A percentile compares a stretch with the other conserved stretches of the same genome.
Conservation (phyloP, 1,140 invertebrate species). For the Patella vulgata region DNA sequence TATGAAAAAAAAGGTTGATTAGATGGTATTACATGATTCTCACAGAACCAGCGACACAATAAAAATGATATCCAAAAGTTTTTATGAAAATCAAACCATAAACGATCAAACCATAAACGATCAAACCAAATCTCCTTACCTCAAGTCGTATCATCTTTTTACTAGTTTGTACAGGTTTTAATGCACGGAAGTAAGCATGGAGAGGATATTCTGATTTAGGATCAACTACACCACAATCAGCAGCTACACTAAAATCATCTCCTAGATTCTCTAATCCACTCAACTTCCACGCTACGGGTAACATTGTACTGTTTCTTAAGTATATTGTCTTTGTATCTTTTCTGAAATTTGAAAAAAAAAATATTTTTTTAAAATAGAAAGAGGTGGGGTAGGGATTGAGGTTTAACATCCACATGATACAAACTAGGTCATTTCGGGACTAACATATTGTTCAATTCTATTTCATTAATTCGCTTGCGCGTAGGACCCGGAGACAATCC, state of each 20-base stretch:
- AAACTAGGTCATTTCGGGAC: no score
- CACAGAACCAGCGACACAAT: no score
- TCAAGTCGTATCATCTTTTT: constrained; percentile 63
- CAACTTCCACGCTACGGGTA: constrained; percentile 67
- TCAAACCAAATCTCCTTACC: no score
- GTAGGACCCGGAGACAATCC: no score
- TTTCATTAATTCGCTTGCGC: no score
- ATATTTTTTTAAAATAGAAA: background rate
- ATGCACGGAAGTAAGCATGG: constrained; percentile 64
- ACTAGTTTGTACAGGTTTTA: constrained; percentile 61
- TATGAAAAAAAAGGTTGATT: no score
- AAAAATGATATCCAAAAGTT: no score
- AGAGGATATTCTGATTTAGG: constrained; percentile 62
- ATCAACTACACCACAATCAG: constrained; percentile 62
- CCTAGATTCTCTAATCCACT: constrained; percentile 65
- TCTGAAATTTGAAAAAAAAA: constrained; percentile 38
- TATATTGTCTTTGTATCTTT: constrained; percentile 67
- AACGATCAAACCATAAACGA: no score
- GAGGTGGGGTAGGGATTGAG: background rate
- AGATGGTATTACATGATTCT: no score
- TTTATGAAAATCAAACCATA: no score
- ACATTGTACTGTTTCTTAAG: constrained; percentile 63
- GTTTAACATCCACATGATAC: no score
- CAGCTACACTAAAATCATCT: constrained; percentile 66
- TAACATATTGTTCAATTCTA: no score